Percentiles rank a stretch among this genome's conserved stretches.
Conservation (phyloP, 53 echinoderm and acorn worm species). For the Arbacia lixula region DNA sequence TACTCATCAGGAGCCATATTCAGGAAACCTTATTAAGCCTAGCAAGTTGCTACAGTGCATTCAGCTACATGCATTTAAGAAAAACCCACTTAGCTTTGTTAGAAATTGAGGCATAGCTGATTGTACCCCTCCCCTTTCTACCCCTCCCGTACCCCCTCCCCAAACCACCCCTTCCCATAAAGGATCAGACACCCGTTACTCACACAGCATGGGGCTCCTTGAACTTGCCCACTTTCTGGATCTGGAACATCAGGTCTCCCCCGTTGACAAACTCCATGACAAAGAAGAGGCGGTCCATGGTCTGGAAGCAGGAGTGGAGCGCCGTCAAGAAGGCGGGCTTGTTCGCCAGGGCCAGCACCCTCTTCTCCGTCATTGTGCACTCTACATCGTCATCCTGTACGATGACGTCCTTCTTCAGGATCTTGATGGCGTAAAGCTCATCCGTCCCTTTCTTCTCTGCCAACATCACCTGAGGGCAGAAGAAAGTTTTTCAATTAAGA, state of each 20-base stretch:
- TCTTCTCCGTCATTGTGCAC: constrained; percentile 98
- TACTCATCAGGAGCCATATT: too few relatives aligned
- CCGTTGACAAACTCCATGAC: constrained; percentile 99
- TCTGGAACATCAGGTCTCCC: constrained; percentile 99
- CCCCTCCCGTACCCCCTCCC: too few relatives aligned
- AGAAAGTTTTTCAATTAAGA: not conserved
- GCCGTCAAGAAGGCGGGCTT: constrained; percentile 97
- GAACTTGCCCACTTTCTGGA: constrained; percentile 99
- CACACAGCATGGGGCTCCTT: constrained; percentile 99
- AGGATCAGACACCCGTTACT: too few relatives aligned
- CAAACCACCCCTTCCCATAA: not conserved
- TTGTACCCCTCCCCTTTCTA: not conserved
- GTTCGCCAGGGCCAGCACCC: constrained; percentile 86
- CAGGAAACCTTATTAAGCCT: too few relatives aligned
- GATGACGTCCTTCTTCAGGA: constrained; percentile 98
- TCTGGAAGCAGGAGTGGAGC: constrained; percentile 99
- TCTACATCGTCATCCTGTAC: constrained; percentile 99
- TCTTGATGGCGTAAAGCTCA: constrained; percentile 97
- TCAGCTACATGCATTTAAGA: too few relatives aligned
- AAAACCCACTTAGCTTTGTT: too few relatives aligned
- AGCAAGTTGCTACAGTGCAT: too few relatives aligned
- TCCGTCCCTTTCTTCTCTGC: constrained; percentile 96
- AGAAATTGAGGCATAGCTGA: too few relatives aligned
- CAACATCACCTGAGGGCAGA: constrained; percentile 81
- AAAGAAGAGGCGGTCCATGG: constrained; percentile 95